Evolutionary conservation across 2,797 vertebrate genomes (phyloP), one percentile per base, ranked within the genome.

Genomic region (Anas acuta): DNA sequence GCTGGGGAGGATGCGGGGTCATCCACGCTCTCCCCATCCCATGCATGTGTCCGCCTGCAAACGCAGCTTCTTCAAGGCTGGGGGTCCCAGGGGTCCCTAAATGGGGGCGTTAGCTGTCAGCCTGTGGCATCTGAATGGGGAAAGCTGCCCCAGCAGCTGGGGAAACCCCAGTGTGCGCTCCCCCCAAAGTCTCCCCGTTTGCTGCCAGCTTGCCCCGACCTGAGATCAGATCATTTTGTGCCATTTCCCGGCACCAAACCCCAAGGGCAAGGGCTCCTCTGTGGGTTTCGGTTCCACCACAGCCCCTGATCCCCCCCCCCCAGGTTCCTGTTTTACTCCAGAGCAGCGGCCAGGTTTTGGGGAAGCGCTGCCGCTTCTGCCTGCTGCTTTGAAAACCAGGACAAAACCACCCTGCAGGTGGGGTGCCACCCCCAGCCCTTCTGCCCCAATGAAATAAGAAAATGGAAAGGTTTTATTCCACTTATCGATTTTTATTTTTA

Each of bases 221-320:
- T 17, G n/a, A 33, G 53, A 5, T 30, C 39, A 12, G 37, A 11
- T 13, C 26, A 0, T 45, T 39, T 21, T 0, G 6, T 37, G 37
- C 37, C 16, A 0, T 54, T 69, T 56, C 23, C 25, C 47, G 0
- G 0, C 28, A 33, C 23, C 70, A 30, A 33, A 61, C 9, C 1
- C 2, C 66, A 25, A 22, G 41, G 58, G 20, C n/a, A 13, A 14
- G 28, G 45, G 37, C 37, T 53, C 17, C 43, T 51, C 75, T 5
- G 54, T 1, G 14, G 39, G 54, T 7, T 32, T 49, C 53, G 0
- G 1, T n/a, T 14, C 54, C 76, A 5, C 4, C 47, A 13, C 32
- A 13, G 56, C 19, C 12, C 19, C 13, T n/a, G 56, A 15, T n/a
- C 32, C 32, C 8, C 8, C 20, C 20, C 20, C 11, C 85, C 16